Evolutionary conservation across 2,888 invertebrate genomes (phyloP).

Genomic region (Tachystola acroxantha): DNA sequence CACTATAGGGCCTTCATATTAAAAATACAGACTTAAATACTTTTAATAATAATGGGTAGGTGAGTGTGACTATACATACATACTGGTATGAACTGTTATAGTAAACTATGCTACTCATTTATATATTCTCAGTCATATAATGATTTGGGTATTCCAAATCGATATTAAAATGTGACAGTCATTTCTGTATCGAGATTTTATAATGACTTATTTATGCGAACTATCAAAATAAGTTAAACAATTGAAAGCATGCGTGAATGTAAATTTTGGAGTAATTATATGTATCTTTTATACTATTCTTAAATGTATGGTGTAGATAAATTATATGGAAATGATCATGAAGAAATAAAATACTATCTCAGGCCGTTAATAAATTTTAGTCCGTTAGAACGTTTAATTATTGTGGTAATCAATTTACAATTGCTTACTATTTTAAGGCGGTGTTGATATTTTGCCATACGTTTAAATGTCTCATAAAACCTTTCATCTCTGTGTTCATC

Average conservation of each 20-base stretch:
- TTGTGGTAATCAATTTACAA: not conserved
- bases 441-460: no score
- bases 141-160: no score
- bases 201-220: not conserved
- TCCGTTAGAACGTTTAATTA: not conserved
- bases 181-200: not conserved
- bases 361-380: not conserved
- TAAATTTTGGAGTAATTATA: constrained; percentile 1
- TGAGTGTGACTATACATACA: no score
- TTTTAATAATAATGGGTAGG: no score
- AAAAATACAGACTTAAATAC: no score
- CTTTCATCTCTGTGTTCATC: not conserved
- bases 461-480: no score
- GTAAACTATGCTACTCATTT: no score
- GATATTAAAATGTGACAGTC: no score
- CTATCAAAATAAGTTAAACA: not conserved
- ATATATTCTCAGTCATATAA: no score
- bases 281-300: constrained; percentile 3
- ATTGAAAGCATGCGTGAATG: constrained; percentile 1
- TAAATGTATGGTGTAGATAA: not conserved
- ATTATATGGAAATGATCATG: not conserved
- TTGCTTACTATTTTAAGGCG: not conserved
- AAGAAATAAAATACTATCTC: not conserved
- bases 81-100: no score
- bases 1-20: no score